phyloP scores from a whole-genome alignment of 2,888 invertebrate genomes.

The Epistrophe grossulariae region DNA sequence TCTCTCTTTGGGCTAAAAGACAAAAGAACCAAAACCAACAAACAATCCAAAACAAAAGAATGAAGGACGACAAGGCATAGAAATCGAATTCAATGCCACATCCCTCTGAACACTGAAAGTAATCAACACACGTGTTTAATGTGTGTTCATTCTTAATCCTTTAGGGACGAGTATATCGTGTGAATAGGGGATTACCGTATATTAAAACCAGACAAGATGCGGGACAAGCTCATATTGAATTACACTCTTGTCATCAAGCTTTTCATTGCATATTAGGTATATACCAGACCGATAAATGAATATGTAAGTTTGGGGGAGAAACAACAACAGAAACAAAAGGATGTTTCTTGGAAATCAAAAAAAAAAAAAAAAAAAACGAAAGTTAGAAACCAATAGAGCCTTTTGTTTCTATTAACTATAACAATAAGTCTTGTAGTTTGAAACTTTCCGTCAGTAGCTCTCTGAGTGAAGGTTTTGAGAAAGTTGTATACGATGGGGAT shows the following conservation, averaged over 20 bases:
- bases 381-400: constrained; percentile 15
- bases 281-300: neutral
- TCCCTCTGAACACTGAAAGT: neutral
- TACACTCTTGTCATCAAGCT: constrained; percentile 47
- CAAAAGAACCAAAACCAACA: constrained; percentile 22
- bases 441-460: neutral
- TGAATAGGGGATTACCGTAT: constrained; percentile 52
- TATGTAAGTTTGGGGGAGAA: neutral
- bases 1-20: neutral
- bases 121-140: constrained; percentile 55
- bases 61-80: constrained; percentile 12
- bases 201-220: constrained; percentile 50
- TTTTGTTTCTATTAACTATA: constrained; percentile 17
- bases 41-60: constrained; percentile 2
- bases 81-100: constrained; percentile 16
- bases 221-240: constrained; percentile 63
- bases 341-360: neutral
- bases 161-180: constrained; percentile 57
- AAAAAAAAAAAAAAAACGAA: neutral
- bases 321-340: neutral
- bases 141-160: constrained; percentile 52
- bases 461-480: neutral
- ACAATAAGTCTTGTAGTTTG: neutral
- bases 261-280: neutral
- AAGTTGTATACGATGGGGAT: constrained; percentile 19